phyloP scores from a whole-genome alignment of 2,797 vertebrate species.

The Enoplosus armatus region DNA sequence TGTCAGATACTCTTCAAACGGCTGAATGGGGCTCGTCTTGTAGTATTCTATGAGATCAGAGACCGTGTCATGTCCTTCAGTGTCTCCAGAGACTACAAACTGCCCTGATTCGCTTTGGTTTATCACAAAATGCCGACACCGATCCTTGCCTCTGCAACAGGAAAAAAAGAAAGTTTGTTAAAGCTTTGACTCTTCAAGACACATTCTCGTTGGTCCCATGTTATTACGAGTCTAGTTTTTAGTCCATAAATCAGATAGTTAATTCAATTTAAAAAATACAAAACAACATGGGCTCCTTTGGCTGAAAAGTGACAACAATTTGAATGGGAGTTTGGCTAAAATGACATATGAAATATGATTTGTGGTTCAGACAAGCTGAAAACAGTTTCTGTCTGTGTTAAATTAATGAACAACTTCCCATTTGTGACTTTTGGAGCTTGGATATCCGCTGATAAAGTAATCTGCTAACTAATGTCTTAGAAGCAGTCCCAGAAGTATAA shows the following conservation, averaged over 20 bases:
- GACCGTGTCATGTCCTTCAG: slow-evolving; percentile 78
- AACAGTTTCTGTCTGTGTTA: background rate
- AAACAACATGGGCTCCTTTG: background rate
- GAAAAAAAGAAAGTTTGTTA: slow-evolving; percentile 16
- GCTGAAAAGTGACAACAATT: background rate
- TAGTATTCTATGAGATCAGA: slow-evolving; percentile 86
- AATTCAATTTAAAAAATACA: background rate
- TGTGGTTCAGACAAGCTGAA: background rate
- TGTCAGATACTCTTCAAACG: slow-evolving; percentile 90
- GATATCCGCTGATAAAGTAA: background rate
- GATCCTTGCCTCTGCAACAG: slow-evolving; percentile 86
- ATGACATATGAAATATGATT: background rate
- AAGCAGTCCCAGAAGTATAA: background rate
- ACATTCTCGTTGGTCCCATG: background rate
- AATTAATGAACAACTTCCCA: background rate
- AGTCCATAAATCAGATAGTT: background rate
- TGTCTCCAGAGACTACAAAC: slow-evolving; percentile 87
- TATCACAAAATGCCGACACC: slow-evolving; percentile 92
- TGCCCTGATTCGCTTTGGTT: slow-evolving; percentile 83
- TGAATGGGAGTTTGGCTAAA: background rate
- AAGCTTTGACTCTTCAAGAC: background rate
- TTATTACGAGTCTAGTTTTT: background rate
- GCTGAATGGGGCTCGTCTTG: slow-evolving; percentile 84
- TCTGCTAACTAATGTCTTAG: background rate
- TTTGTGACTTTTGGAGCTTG: slow-evolving; percentile 10